Evolutionary conservation across 1,140 invertebrate genomes (phyloP).

Genomic region (Myzus persicae): DNA sequence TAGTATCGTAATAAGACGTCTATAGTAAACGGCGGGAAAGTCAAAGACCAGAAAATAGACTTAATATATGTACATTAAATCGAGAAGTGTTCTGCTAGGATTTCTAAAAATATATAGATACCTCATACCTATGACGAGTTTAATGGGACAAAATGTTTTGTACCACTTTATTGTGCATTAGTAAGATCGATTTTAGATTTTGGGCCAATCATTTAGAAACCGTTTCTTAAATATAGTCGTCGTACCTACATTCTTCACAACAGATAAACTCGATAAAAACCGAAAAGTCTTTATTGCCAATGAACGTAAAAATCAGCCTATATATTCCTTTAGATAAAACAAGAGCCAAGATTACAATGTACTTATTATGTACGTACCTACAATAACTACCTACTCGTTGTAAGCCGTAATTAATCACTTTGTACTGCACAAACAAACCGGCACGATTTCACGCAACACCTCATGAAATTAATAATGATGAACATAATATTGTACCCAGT

Average conservation of each 20-base stretch:
- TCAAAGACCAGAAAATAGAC: background rate
- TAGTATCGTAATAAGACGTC: background rate
- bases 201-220: background rate
- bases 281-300: background rate
- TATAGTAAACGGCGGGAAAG: background rate
- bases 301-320: background rate
- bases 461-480: background rate
- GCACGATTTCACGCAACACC: background rate
- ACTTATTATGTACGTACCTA: too few relatives aligned
- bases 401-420: background rate
- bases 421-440: background rate
- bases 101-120: too few relatives aligned
- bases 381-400: too few relatives aligned
- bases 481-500: background rate
- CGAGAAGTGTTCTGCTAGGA: background rate
- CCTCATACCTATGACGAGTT: background rate
- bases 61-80: background rate
- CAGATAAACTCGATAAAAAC: background rate
- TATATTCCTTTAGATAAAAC: background rate
- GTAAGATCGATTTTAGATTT: background rate
- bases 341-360: background rate
- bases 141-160: background rate
- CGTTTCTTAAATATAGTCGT: background rate
- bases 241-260: background rate
- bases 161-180: background rate